Base-by-base conservation (phyloP, 2,888 invertebrate genomes). In the Trypoxylon attenuatum region DNA sequence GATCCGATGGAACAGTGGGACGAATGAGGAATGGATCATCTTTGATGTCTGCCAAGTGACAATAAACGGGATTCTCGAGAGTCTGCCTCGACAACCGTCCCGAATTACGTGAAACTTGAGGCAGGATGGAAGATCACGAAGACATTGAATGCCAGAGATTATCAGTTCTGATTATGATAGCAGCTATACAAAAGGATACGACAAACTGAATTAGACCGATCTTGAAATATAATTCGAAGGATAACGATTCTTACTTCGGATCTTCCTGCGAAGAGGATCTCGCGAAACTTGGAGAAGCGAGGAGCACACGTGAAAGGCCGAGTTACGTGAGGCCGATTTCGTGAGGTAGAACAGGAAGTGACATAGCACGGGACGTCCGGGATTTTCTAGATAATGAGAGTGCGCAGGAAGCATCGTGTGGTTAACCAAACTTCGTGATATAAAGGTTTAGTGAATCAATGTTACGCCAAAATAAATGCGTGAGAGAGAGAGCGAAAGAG, bases 341-440 rank as follows among this genome's bases (percentile, higher is more conserved):
- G 62, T 55, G 54, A 56, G 55, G 62, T 64, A 58, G 64, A 65
- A 62, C 69, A 45, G 75, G 75, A 75, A 74, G 70, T 72, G 75
- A 68, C 72, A 65, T 45, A 46, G 63, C 68, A 55, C 62, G 58
- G 66, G 59, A 69, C 64, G 42, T 75, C 74, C 75, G 74, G 69
- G 63, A 69, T 61, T 69, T 66, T 49, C 58, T 61, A 56, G 60
- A 65, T 72, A 68, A 72, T 60, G 59, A 58, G 67, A 56, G 54
- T 57, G 70, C 56, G 61, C 75, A 76, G 77, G 76, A 79, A 76
- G 68, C 69, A 60, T 52, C 58, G 56, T 81, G 79, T 66, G 81
- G 79, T 81, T 79, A 78, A 81, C 79, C 78, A 71, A 78, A 69
- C 58, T 67, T 72, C 59, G 68, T 61, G 75, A 63, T 63, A 69